Conservation (phyloP, 2,113 vertebrate genomes). For the Pterocles burchelli region DNA sequence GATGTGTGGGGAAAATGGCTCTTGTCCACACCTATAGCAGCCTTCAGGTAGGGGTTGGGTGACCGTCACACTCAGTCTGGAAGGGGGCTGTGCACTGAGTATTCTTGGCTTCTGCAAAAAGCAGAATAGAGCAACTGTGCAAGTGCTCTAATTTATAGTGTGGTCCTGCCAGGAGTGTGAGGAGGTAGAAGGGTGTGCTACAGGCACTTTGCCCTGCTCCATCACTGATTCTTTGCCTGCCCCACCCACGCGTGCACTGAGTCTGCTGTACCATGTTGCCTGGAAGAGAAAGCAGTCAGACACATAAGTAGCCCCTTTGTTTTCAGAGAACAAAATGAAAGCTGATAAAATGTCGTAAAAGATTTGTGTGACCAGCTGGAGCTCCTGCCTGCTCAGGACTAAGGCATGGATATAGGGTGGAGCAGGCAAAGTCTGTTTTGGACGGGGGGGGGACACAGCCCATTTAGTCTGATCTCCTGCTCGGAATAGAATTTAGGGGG, state of each 20-base stretch:
- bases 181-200: not conserved
- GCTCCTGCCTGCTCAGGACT: not conserved
- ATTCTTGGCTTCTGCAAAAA: not conserved
- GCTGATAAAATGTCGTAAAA: not conserved
- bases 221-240: not conserved
- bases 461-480: not conserved
- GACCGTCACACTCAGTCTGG: accelerated
- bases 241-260: accelerated
- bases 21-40: not conserved
- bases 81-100: not conserved
- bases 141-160: not conserved
- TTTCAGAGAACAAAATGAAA: not conserved
- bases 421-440: not conserved
- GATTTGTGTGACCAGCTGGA: not conserved
- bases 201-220: not conserved
- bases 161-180: not conserved
- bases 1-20: not conserved
- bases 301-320: not conserved
- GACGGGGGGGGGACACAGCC: not conserved
- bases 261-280: not conserved
- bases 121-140: not conserved
- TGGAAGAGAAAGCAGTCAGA: not conserved
- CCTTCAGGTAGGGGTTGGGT: not conserved
- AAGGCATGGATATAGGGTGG: not conserved
- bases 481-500: not conserved